Evolutionary conservation across 2,888 invertebrate species (phyloP).

Genomic region (Drosophila anomalata): DNA sequence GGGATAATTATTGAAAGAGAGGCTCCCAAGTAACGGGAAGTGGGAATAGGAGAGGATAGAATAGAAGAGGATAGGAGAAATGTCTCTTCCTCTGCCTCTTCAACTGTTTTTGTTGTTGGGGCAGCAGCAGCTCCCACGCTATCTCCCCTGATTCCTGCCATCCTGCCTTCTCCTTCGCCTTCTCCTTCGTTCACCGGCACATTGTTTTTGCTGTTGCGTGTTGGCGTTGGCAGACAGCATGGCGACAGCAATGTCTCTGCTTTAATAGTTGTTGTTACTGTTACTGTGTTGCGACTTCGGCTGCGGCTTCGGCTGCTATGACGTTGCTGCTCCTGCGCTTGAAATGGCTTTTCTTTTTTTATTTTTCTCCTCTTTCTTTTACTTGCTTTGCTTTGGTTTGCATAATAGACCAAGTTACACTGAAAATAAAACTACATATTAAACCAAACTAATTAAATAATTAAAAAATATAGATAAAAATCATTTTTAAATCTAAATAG

Average conservation of each 20-base stretch:
- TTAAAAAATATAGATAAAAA: background rate
- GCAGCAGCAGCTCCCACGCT: constrained; percentile 27
- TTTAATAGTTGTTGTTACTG: constrained; percentile 8
- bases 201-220: constrained; percentile 72
- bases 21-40: constrained; percentile 7
- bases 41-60: too few relatives aligned
- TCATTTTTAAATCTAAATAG: background rate
- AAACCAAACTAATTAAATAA: background rate
- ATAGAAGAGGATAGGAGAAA: background rate
- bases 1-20: background rate
- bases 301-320: constrained; percentile 23
- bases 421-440: background rate
- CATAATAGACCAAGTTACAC: constrained; percentile 30
- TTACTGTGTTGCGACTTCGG: constrained; percentile 43
- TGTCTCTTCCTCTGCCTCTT: constrained; percentile 18
- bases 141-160: constrained; percentile 16
- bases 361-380: constrained; percentile 20
- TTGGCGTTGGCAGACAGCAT: constrained; percentile 77
- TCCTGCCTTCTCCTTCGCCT: constrained; percentile 50
- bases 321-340: constrained; percentile 29
- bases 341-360: constrained; percentile 10
- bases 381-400: constrained; percentile 27
- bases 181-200: constrained; percentile 43
- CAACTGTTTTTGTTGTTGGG: constrained; percentile 16
- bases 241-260: constrained; percentile 46